Percentiles rank a stretch among this genome's conserved stretches.
Evolutionary conservation across 2,113 vertebrate genomes (phyloP).

Genomic region (Patagioenas fasciata): DNA sequence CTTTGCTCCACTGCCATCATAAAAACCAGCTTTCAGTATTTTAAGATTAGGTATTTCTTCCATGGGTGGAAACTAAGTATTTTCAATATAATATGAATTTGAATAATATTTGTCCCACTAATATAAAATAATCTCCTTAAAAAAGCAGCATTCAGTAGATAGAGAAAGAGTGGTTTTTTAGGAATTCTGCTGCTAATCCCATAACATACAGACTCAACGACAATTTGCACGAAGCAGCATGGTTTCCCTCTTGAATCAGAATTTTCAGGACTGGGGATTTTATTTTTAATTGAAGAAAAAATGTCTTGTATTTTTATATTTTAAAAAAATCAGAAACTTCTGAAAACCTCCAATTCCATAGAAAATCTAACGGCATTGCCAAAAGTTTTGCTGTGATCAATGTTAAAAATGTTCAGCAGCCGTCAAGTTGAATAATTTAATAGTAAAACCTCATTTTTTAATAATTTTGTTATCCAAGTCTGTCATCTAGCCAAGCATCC

Average conservation of each 20-base stretch:
- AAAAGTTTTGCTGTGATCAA: not conserved
- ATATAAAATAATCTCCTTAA: not conserved
- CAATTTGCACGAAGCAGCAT: not conserved
- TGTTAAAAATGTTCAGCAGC: not conserved
- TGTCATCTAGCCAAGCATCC: not conserved
- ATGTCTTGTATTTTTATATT: not conserved
- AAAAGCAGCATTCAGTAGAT: not conserved
- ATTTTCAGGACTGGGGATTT: not conserved
- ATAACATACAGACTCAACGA: not conserved
- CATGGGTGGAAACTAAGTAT: not conserved
- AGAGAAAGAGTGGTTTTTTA: not conserved
- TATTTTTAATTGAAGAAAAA: not conserved
- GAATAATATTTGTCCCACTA: not conserved
- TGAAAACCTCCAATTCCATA: not conserved
- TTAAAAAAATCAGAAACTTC: not conserved
- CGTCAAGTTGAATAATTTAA: not conserved
- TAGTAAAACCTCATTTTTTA: not conserved
- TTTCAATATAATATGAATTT: not conserved
- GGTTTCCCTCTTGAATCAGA: not conserved
- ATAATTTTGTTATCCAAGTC: not conserved
- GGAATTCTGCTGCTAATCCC: not conserved
- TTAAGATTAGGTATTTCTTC: not conserved
- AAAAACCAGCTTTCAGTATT: not conserved
- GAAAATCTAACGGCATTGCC: not conserved
- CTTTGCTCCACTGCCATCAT: not conserved